phyloP scores from a whole-genome alignment of 1,140 invertebrate genomes.

The Condylostylus longicornis region DNA sequence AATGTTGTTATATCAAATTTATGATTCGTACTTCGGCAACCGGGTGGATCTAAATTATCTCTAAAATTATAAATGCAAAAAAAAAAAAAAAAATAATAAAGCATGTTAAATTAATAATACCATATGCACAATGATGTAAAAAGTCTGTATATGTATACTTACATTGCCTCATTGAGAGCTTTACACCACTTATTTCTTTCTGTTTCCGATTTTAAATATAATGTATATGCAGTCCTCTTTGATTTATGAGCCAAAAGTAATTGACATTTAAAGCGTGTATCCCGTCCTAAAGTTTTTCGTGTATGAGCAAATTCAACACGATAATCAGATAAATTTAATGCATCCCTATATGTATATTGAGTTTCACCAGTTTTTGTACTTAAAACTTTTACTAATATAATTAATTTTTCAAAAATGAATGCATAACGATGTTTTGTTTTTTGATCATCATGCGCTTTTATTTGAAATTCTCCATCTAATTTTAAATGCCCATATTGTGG shows the following conservation, averaged over 20 bases:
- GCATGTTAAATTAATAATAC: constrained; percentile 1
- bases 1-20: constrained; percentile 81
- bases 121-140: constrained; percentile 2
- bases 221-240: constrained; percentile 69
- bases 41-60: constrained; percentile 74
- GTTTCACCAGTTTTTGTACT: constrained; percentile 61
- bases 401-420: constrained; percentile 93
- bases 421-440: constrained; percentile 75
- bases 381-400: constrained; percentile 84
- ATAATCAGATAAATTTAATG: constrained; percentile 70
- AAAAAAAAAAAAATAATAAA: background rate
- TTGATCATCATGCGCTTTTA: constrained; percentile 80
- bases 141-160: constrained; percentile 32
- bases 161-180: constrained; percentile 81
- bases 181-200: constrained; percentile 82
- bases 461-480: constrained; percentile 84
- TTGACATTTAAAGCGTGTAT: constrained; percentile 62
- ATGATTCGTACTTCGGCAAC: constrained; percentile 63
- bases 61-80: constrained; percentile 33
- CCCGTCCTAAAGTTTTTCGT: constrained; percentile 43
- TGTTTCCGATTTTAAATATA: constrained; percentile 79
- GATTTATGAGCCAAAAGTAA: constrained; percentile 73
- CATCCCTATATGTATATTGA: constrained; percentile 82
- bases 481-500: constrained; percentile 80
- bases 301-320: constrained; percentile 64